Evolutionary conservation across 2,113 vertebrate species (phyloP), one percentile per base, ranked within the genome.

Genomic region (Psilopogon haemacephalus): DNA sequence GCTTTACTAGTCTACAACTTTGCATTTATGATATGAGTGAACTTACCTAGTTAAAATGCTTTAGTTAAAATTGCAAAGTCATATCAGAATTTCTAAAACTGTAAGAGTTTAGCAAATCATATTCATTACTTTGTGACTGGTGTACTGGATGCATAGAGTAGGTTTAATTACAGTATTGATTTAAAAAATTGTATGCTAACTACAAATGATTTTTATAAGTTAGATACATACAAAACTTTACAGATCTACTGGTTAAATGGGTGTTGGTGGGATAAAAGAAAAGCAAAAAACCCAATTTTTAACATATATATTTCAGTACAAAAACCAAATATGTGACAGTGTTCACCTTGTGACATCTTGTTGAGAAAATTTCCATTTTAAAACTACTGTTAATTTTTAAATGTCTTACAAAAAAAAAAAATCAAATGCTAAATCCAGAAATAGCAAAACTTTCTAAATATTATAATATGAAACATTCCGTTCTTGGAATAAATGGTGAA

Each of bases 11-110:
- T 40, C 62, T 88, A 81, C n/a, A 88, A 21, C 27, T 48, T 90
- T 94, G 42, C 38, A n/a, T 78, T 60, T 87, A 42, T 32, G 33
- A 38, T 63, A 91, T 62, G 52, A 87, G 2, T 33, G 23, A 71
- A 8, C 2, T 24, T 46, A 63, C 27, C 42, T 38, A 84, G 35
- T 86, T 86, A 93, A 96, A 94, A 95, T 50, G 8, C 15, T 79
- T 74, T 85, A 67, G 65, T 71, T 86, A 71, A 30, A 86, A 91
- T 48, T 88, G 68, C 63, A 75, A 89, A 94, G 84, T 84, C 32
- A 44, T 18, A 64, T 72, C 52, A 83, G 27, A 62, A 93, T 72
- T 80, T 71, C 37, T 28, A 48, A 6, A 38, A 28, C 5, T 38
- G 38, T 65, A 88, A 72, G 30, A 38, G n/a, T 30, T 56, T 37